phyloP scores from a whole-genome alignment of 2,888 invertebrate species.

The Onthophagus sagittarius region DNA sequence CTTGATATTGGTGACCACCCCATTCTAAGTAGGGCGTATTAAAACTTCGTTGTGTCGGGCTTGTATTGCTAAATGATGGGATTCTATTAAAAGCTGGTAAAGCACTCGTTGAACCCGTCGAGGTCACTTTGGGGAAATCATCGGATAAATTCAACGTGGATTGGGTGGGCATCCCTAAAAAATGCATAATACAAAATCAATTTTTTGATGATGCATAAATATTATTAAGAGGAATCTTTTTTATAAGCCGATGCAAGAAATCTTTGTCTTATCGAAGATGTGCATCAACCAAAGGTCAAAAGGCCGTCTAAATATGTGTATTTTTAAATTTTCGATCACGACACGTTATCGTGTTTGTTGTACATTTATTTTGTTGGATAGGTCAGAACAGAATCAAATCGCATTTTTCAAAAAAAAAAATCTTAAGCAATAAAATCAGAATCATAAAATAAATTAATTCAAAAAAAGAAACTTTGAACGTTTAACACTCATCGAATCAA shows the following conservation, averaged over 20 bases:
- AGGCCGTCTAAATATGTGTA: conserved; percentile 3
- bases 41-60: conserved; percentile 33
- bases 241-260: not conserved
- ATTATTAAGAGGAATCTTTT: not conserved
- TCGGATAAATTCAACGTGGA: conserved; percentile 32
- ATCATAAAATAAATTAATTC: too few species aligned
- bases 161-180: conserved; percentile 32
- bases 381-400: not conserved
- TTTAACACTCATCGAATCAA: too few species aligned
- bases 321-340: conserved; percentile 8
- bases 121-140: conserved; percentile 39
- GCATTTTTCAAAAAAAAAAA: too few species aligned
- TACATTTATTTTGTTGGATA: not conserved
- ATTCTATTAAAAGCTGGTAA: conserved; percentile 44
- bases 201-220: too few species aligned
- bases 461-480: too few species aligned
- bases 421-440: too few species aligned
- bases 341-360: not conserved
- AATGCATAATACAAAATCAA: not conserved
- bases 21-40: conserved; percentile 36
- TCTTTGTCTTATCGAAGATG: not conserved
- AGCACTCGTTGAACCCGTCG: conserved; percentile 31
- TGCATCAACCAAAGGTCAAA: conserved; percentile 6
- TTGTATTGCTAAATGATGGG: conserved; percentile 34
- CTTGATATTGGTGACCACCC: conserved; percentile 27